These are phyloP conservation scores for Sciaenops ocellatus DNA, from an alignment of 2,797 vertebrate species.

Conservation along the genomic window DNA sequence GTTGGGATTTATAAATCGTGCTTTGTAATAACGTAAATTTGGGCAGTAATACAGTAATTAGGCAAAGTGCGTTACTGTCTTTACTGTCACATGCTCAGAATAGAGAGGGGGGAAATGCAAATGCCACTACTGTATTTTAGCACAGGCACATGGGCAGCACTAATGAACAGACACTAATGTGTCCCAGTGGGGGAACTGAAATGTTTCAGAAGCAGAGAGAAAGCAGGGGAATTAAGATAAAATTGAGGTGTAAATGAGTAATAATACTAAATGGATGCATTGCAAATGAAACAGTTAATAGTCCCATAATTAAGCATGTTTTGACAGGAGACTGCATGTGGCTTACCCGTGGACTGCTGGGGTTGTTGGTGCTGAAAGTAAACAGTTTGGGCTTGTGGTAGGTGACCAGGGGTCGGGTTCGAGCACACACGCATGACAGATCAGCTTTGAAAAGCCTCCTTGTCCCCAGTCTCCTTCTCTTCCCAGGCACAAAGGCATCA, in stretches of 20 bases:
- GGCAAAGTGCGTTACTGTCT: background rate
- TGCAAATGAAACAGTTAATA: background rate
- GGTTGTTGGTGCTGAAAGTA: constrained; percentile 70
- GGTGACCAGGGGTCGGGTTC: constrained; percentile 89
- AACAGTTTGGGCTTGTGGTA: constrained; percentile 93
- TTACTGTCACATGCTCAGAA: background rate
- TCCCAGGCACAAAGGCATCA: constrained; percentile 43
- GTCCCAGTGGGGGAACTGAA: background rate
- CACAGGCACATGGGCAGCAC: background rate
- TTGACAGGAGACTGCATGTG: background rate
- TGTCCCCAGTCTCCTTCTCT: constrained; percentile 86
- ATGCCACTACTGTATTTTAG: background rate
- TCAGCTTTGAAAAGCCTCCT: constrained; percentile 79
- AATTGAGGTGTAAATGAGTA: background rate
- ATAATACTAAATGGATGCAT: background rate
- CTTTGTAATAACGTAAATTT: background rate
- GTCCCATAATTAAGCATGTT: background rate
- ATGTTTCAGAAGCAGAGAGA: constrained; percentile 6
- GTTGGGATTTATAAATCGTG: background rate
- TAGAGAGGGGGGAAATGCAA: background rate
- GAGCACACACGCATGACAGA: constrained; percentile 86
- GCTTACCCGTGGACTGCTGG: constrained; percentile 61
- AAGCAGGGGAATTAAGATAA: background rate
- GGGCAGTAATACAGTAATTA: background rate
- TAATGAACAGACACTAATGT: constrained; percentile 7